Percentiles rank a stretch among this genome's conserved stretches.
Evolutionary conservation across 2,797 vertebrate genomes (phyloP).

Genomic region (Dromococcyx pavoninus): DNA sequence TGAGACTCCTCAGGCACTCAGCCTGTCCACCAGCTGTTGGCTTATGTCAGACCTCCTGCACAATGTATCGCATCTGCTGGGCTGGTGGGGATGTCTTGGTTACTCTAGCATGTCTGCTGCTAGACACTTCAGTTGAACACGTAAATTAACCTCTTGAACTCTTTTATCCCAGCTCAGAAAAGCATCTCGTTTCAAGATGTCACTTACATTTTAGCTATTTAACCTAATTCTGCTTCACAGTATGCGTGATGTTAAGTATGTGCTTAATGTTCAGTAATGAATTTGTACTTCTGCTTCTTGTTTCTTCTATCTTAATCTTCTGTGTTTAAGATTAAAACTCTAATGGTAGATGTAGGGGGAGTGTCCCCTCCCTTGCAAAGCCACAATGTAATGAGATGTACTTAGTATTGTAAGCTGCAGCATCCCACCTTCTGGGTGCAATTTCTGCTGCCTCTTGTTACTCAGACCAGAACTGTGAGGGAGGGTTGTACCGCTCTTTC

Average conservation of each 20-base stretch:
- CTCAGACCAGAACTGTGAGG: not conserved
- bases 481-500: not conserved
- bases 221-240: not conserved
- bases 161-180: not conserved
- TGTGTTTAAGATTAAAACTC: not conserved
- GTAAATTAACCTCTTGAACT: not conserved
- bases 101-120: not conserved
- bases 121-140: not conserved
- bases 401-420: not conserved
- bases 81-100: not conserved
- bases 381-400: fast-evolving
- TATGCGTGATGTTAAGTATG: not conserved
- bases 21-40: not conserved
- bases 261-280: not conserved
- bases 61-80: not conserved
- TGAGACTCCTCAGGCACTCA: fast-evolving
- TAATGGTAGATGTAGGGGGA: not conserved
- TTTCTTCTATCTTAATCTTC: not conserved
- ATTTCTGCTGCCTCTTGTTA: not conserved
- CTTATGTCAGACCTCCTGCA: not conserved
- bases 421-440: fast-evolving
- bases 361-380: not conserved
- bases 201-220: not conserved
- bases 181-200: not conserved
- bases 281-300: not conserved